Evolutionary conservation across 2,797 vertebrate genomes (phyloP), one percentile per base, ranked within the genome.

Genomic region (Gymnothorax reevesii): DNA sequence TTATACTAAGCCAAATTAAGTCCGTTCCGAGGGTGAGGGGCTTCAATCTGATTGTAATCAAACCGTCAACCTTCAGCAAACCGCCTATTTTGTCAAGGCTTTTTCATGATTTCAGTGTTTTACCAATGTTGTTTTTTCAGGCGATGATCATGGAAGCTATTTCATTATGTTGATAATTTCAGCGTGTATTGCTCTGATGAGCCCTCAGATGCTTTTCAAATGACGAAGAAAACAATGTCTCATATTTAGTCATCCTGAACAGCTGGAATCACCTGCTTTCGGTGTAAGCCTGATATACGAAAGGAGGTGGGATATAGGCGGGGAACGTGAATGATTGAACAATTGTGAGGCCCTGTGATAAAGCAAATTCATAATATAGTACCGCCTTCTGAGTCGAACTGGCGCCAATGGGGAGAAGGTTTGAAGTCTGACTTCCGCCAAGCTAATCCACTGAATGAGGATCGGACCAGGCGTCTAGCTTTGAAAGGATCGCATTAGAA

Each of bases 391-490:
- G 82, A n/a, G 82, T 12, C 8, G 79, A 75, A 15, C 7, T 42
- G 73, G 59, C 85, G 33, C 92, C 91, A 90, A 92, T 92, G 85
- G 87, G 60, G 52, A 20, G 13, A 27, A 12, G 57, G 84, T 64
- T 87, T 86, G 22, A 64, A 27, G 55, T 55, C 60, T n/a, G 33
- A 90, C 90, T 86, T 87, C 88, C 77, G 90, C 82, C 12, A 90
- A 13, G 82, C 89, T 83, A 64, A 85, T 88, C 66, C 25, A 86
- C 75, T 86, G 86, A 85, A 87, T 62, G 80, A 88, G 89, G 90
- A 91, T 89, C 85, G 25, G 87, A 88, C 89, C 84, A 92, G 91
- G 92, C 90, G 90, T 90, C 89, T 90, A 89, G 84, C 86, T 94
- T 92, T 92, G 85, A 62, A 77, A 93, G 92, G 91, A 89, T 90